A percentile compares a stretch with the other conserved stretches of the same genome.
These are phyloP conservation scores for Incurvaria masculella DNA, from an alignment of 2,888 invertebrate genomes.

Conservation along the genomic window DNA sequence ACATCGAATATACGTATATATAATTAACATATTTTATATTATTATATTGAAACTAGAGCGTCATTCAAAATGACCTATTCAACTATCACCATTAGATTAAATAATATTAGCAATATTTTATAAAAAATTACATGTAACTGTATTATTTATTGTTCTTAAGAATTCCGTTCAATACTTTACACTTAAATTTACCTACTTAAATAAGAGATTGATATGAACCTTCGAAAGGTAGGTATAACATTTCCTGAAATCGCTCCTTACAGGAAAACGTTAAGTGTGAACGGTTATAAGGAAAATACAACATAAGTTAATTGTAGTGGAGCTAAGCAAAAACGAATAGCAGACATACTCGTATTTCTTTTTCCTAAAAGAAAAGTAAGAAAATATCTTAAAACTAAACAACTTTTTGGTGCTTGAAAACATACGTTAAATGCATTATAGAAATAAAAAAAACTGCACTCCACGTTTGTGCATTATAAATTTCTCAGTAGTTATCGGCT, in stretches of 20 bases:
- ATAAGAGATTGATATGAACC: conserved; percentile 56
- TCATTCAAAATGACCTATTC: neutral
- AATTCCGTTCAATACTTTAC: conserved; percentile 40
- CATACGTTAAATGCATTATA: too few species aligned
- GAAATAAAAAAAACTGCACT: too few species aligned
- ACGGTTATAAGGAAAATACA: too few species aligned
- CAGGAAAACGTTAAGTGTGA: too few species aligned
- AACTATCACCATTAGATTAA: neutral
- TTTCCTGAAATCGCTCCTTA: neutral
- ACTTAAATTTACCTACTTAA: too few species aligned
- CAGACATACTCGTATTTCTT: too few species aligned
- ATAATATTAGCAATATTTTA: neutral
- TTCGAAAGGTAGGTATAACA: conserved; percentile 42
- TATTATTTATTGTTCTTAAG: conserved; percentile 53
- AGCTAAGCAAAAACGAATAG: too few species aligned
- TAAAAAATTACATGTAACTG: conserved; percentile 34
- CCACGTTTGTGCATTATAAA: too few species aligned
- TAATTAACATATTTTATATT: neutral
- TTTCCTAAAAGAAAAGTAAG: too few species aligned
- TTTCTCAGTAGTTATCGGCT: conserved; percentile 42
- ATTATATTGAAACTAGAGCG: neutral
- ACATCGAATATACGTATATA: neutral
- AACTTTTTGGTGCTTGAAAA: too few species aligned
- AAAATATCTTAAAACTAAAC: too few species aligned
- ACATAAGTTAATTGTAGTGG: too few species aligned